These are phyloP conservation scores for Folsomia manolachei DNA, from an alignment of 2,888 invertebrate species.

Conservation along the genomic window DNA sequence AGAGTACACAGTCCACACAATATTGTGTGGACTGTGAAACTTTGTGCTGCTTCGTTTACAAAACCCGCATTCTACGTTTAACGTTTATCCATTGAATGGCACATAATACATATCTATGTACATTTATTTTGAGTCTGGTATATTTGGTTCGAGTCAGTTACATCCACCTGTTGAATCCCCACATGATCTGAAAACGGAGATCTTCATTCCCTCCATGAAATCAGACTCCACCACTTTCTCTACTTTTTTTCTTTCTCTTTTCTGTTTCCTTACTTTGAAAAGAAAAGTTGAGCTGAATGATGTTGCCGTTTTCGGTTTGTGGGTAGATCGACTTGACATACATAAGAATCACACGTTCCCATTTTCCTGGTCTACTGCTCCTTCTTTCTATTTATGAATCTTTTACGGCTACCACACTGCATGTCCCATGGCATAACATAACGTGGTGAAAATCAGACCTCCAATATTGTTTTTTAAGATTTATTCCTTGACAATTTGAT, in stretches of 20 bases:
- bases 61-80: background rate
- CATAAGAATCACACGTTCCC: background rate
- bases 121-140: background rate
- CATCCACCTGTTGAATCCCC: slow-evolving; percentile 44
- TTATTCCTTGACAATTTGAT: no score
- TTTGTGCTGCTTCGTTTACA: background rate
- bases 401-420: no score
- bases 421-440: no score
- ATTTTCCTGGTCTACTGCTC: background rate
- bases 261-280: no score
- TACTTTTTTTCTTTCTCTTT: background rate
- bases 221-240: slow-evolving; percentile 8
- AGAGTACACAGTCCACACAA: slow-evolving; percentile 22
- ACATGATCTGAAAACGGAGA: slow-evolving; percentile 21
- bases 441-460: no score
- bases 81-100: background rate
- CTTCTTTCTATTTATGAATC: no score
- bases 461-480: no score
- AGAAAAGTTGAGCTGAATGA: background rate
- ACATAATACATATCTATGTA: background rate
- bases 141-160: background rate
- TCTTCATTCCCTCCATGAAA: slow-evolving; percentile 7
- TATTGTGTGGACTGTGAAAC: no score
- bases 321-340: no score
- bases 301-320: background rate